These are phyloP conservation scores for Vanessa tameamea DNA, from an alignment of 1,140 invertebrate species.

Conservation along the genomic window DNA sequence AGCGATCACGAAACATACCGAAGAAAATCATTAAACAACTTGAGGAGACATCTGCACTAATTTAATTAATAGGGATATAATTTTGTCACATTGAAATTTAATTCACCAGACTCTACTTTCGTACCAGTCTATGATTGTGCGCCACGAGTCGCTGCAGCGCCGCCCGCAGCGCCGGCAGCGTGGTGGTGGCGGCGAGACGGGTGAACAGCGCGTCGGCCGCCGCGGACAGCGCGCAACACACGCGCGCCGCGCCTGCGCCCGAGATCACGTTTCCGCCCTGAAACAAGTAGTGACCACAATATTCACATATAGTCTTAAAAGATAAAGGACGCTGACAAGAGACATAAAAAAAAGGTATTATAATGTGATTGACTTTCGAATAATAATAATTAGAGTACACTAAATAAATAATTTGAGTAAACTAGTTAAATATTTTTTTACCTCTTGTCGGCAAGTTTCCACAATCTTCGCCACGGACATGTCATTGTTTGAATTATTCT, in stretches of 20 bases:
- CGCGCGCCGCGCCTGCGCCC: conserved; percentile 90
- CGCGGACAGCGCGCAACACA: conserved; percentile 92
- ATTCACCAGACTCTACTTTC: neutral
- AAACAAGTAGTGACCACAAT: neutral
- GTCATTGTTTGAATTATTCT: conserved; percentile 82
- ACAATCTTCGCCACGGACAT: conserved; percentile 79
- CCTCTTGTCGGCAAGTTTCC: conserved; percentile 77
- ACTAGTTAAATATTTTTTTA: conserved; percentile 37
- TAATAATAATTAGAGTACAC: too few relatives aligned
- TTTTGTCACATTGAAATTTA: neutral
- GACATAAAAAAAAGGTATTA: too few relatives aligned
- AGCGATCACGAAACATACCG: too few relatives aligned
- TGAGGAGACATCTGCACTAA: too few relatives aligned
- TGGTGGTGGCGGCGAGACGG: conserved; percentile 92
- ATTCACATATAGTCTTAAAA: too few relatives aligned
- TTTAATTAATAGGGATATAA: too few relatives aligned
- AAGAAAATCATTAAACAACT: too few relatives aligned
- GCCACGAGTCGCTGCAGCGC: conserved; percentile 91
- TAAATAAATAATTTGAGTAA: too few relatives aligned
- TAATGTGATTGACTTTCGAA: too few relatives aligned
- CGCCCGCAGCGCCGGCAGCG: conserved; percentile 89
- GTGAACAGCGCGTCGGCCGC: conserved; percentile 92
- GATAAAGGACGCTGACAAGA: too few relatives aligned
- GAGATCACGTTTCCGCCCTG: conserved; percentile 86
- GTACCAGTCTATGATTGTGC: conserved; percentile 88